Base-by-base conservation (phyloP, 1,140 invertebrate genomes). In the Eumeta japonica region DNA sequence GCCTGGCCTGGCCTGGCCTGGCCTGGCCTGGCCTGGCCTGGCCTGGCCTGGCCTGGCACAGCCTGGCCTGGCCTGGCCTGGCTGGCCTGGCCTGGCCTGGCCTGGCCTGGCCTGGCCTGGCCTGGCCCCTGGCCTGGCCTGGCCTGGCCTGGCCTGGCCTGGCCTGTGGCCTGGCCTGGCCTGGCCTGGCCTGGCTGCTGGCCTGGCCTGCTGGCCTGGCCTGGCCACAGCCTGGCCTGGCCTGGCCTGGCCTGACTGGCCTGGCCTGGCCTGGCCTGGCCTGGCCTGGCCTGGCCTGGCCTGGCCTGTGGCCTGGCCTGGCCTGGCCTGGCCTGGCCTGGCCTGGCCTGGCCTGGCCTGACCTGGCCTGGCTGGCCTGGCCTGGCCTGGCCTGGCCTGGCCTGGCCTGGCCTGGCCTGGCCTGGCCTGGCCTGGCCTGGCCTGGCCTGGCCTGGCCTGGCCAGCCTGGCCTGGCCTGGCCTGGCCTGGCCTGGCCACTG, bases 321-420 rank as follows among this genome's bases (percentile, higher is more conserved):
- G 52, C 58, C 50, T 46, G 43, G 50, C 47, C 43, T 57, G 57
- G 57, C 53, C 53, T 57, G 50, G 57, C 49, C 50, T 36, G 46
- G 45, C 47, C 38, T 32, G 50, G n/a, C n/a, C n/a, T n/a, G n/a
- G n/a, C n/a, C n/a, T n/a, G n/a, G n/a, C n/a, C n/a, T 44, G 50
- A 40, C 39, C 39, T 45, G n/a, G n/a, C n/a, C n/a, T n/a, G n/a
- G n/a, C n/a, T n/a, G n/a, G n/a, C n/a, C n/a, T n/a, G n/a, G n/a
- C 48, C 40, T 51, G 58, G 54, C 54, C 46, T 58, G 50, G 48
- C 56, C 52, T 53, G n/a, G n/a, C n/a, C n/a, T n/a, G n/a, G n/a
- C n/a, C n/a, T n/a, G n/a, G n/a, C n/a, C 50, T 43, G 50, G 48
- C 55, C 50, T 54, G 55, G 46, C 50, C 44, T 55, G 35, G 48